These are phyloP conservation scores for Alcis repandata DNA, from an alignment of 2,888 invertebrate genomes.

Conservation along the genomic window DNA sequence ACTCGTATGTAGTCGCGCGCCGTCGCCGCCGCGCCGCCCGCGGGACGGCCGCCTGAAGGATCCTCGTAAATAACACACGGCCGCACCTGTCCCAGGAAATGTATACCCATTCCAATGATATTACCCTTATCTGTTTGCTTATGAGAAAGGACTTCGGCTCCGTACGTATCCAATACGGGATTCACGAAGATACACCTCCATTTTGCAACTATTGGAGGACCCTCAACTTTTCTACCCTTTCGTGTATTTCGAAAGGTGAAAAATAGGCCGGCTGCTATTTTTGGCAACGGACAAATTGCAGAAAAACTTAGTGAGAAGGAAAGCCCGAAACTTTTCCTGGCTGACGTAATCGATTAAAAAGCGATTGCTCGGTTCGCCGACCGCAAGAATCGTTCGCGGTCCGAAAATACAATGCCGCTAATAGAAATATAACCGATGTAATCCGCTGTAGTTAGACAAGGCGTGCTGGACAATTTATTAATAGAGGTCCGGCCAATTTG, in stretches of 20 bases:
- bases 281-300: constrained; percentile 36
- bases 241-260: constrained; percentile 20
- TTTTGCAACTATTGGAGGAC: constrained; percentile 36
- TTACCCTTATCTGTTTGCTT: constrained; percentile 52
- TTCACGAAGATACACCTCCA: constrained; percentile 35
- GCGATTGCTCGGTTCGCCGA: constrained; percentile 49
- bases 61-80: constrained; percentile 51
- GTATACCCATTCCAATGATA: constrained; percentile 48
- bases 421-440: constrained; percentile 50
- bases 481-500: constrained; percentile 74
- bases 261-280: constrained; percentile 27
- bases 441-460: constrained; percentile 56
- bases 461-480: constrained; percentile 72
- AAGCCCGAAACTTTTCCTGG: constrained; percentile 42
- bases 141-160: constrained; percentile 46
- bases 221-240: constrained; percentile 28
- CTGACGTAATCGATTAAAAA: constrained; percentile 50
- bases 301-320: constrained; percentile 35
- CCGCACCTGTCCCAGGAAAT: constrained; percentile 52
- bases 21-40: constrained; percentile 30
- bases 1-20: too few relatives aligned
- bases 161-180: constrained; percentile 33
- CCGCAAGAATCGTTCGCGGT: constrained; percentile 48
- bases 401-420: constrained; percentile 48
- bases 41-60: constrained; percentile 41